Evolutionary conservation across 2,113 vertebrate species (phyloP), one percentile per base, ranked within the genome.

Genomic region (Odocoileus hemionus): DNA sequence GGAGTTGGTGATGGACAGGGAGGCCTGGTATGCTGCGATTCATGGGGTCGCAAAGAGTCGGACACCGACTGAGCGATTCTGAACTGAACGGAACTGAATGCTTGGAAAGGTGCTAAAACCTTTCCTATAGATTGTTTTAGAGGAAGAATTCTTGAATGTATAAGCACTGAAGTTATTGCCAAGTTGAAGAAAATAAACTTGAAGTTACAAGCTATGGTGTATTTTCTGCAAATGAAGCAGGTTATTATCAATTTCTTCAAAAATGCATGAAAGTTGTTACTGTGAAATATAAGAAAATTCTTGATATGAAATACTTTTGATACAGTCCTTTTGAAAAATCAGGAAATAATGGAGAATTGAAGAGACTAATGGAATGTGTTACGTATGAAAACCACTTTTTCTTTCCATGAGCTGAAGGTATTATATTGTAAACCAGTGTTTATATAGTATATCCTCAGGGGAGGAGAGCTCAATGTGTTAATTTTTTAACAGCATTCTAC

Each of bases 401-500:
- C 82, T 96, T 96, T 92, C 94, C 57, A 79, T 55, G 83, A 93
- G 94, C 8, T 67, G 61, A 86, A 95, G 87, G 23, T 19, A 45
- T 80, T 92, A 28, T 15, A 52, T 1, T 79, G 6, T 9, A 74
- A 45, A 7, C 19, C 91, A 78, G 33, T 79, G 43, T 97, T 97
- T 96, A 89, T 74, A 39, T 33, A 83, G 17, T 12, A 3, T 6
- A 10, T 96, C 61, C 57, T 45, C 67, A 58, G 55, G 60, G 97
- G 28, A 94, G 58, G 94, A 97, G 61, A 33, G 36, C 67, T 97
- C 83, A 54, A 4, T 80, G 12, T 82, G 26, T 96, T 74, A 96
- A 97, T 98, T 97, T 98, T 97, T 98, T 90, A 97, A 50, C 67
- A 97, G 89, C 39, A 74, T 84, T 60, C 45, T 97, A 54, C 78